Percentiles rank a stretch among this genome's conserved stretches.
phyloP scores from a whole-genome alignment of 2,888 invertebrate species.

The Marronus borbonicus region DNA sequence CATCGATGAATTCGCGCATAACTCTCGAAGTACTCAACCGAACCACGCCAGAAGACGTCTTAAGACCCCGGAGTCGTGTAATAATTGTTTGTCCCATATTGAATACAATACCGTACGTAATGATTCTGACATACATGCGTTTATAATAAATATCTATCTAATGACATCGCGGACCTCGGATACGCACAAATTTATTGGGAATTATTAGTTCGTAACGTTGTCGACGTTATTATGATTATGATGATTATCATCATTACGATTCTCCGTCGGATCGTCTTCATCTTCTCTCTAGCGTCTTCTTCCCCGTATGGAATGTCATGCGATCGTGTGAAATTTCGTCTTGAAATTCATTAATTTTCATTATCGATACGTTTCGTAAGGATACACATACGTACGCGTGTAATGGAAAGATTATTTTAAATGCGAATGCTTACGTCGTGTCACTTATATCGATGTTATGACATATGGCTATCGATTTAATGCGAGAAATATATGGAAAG shows the following conservation, averaged over 20 bases:
- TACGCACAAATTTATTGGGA: neutral
- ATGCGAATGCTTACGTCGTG: no score
- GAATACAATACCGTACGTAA: constrained; percentile 19
- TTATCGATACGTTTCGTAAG: constrained; percentile 1
- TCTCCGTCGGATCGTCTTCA: neutral
- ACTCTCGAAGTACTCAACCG: no score
- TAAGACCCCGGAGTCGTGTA: neutral
- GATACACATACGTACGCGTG: no score
- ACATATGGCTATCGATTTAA: no score
- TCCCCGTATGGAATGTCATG: no score
- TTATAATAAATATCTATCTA: neutral
- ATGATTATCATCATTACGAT: neutral
- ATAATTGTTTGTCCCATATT: constrained; percentile 9
- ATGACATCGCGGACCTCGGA: no score
- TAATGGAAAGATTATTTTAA: no score
- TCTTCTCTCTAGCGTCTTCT: neutral
- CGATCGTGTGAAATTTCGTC: constrained; percentile 4
- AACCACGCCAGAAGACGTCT: neutral
- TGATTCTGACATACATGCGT: constrained; percentile 31
- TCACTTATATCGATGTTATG: no score
- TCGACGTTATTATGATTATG: no score
- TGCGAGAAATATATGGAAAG: no score
- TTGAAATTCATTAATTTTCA: constrained; percentile 2
- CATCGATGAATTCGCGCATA: neutral
- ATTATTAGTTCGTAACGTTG: neutral